These are phyloP conservation scores for Drosophila incognita DNA, from an alignment of 2,888 invertebrate genomes.

Conservation along the genomic window DNA sequence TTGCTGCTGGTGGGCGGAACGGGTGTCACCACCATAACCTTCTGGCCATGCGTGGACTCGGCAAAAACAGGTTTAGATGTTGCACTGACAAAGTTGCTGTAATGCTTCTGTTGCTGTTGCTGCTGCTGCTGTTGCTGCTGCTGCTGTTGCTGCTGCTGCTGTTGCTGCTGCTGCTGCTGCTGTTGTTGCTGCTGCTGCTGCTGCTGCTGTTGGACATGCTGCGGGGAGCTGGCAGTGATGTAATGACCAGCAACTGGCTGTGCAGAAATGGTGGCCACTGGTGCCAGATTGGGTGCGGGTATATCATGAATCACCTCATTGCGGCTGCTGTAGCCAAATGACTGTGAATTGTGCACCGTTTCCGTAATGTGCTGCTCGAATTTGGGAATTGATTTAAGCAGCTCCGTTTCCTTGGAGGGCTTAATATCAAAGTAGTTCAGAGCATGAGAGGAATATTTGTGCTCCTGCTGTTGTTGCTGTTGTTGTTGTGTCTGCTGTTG, in stretches of 20 bases:
- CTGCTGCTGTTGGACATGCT: constrained; percentile 32
- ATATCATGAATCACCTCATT: constrained; percentile 84
- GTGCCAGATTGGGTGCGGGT: constrained; percentile 83
- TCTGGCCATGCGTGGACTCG: constrained; percentile 83
- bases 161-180: constrained; percentile 35
- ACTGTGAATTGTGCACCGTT: constrained; percentile 74
- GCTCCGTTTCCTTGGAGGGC: constrained; percentile 88
- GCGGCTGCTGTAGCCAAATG: constrained; percentile 71
- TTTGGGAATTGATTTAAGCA: constrained; percentile 91
- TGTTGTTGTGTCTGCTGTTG: constrained; percentile 37
- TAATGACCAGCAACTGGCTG: constrained; percentile 71
- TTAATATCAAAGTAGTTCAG: constrained; percentile 78
- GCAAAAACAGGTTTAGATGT: constrained; percentile 79
- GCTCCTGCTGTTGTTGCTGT: constrained; percentile 28
- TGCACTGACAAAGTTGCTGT: constrained; percentile 69
- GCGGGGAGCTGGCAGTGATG: constrained; percentile 56
- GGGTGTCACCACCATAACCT: constrained; percentile 84
- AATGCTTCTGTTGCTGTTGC: constrained; percentile 56
- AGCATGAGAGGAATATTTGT: constrained; percentile 20
- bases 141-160: constrained; percentile 48
- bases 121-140: constrained; percentile 40
- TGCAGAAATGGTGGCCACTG: constrained; percentile 44
- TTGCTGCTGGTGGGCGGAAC: constrained; percentile 73
- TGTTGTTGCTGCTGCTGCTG: constrained; percentile 47
- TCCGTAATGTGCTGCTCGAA: constrained; percentile 91